A percentile compares a stretch with the other conserved stretches of the same genome.
Evolutionary conservation across 2,888 invertebrate species (phyloP).

Genomic region (Hydrotaea diabolus): DNA sequence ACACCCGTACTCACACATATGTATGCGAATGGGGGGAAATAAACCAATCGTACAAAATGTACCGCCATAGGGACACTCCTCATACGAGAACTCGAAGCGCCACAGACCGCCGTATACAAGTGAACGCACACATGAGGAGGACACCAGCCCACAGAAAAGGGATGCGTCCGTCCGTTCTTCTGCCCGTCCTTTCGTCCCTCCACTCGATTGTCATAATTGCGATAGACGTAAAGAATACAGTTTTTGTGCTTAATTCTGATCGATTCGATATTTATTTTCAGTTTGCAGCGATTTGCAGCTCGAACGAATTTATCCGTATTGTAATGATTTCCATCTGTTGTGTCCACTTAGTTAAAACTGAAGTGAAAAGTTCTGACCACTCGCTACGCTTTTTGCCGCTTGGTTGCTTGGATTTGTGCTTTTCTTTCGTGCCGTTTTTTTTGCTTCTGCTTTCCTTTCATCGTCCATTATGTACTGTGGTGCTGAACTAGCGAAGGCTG

Average conservation of each 20-base stretch:
- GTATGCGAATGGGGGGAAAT: constrained; percentile 57
- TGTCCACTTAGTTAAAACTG: constrained; percentile 67
- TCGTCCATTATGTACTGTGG: constrained; percentile 35
- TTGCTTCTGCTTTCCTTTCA: constrained; percentile 44
- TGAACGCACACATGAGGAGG: background rate
- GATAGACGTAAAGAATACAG: background rate
- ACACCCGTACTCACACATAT: constrained; percentile 43
- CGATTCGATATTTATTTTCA: constrained; percentile 11
- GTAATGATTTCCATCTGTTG: constrained; percentile 56
- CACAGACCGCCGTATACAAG: too few species aligned
- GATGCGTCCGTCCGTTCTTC: background rate
- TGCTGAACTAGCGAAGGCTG: constrained; percentile 37
- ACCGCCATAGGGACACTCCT: constrained; percentile 64
- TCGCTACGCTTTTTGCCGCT: constrained; percentile 65
- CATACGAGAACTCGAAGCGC: constrained; percentile 47
- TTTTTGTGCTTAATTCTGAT: constrained; percentile 3
- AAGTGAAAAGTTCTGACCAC: constrained; percentile 67
- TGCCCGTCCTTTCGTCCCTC: too few species aligned
- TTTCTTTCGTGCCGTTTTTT: constrained; percentile 1
- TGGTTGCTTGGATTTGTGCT: constrained; percentile 53
- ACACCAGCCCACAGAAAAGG: background rate
- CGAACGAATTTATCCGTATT: constrained; percentile 48
- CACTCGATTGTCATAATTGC: too few species aligned
- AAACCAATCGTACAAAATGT: constrained; percentile 65
- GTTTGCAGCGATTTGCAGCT: constrained; percentile 9